phyloP scores from a whole-genome alignment of 2,797 vertebrate genomes.

The Myioborus miniatus region DNA sequence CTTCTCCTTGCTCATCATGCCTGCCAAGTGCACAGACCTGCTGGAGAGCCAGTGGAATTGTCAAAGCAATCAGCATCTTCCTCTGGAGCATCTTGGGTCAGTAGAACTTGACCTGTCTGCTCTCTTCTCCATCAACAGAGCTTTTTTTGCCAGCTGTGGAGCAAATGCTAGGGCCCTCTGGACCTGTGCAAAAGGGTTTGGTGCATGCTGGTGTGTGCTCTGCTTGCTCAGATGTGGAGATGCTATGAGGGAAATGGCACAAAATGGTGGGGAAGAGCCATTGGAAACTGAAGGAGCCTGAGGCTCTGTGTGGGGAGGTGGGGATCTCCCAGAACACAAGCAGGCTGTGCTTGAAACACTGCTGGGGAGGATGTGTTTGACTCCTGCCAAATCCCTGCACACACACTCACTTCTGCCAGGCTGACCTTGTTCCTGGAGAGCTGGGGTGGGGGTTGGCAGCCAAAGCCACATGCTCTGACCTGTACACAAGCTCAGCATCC shows the following conservation, averaged over 20 bases:
- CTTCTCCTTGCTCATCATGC: neutral
- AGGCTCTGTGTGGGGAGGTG: neutral
- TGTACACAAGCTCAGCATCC: neutral
- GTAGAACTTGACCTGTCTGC: neutral
- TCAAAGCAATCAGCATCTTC: neutral
- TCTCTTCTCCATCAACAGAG: accelerated
- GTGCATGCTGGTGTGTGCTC: neutral
- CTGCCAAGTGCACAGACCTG: neutral
- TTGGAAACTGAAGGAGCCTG: neutral
- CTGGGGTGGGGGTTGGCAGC: neutral
- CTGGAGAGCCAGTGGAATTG: neutral
- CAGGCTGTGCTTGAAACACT: accelerated
- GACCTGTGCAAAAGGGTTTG: neutral
- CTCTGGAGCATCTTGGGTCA: neutral
- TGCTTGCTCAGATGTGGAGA: neutral
- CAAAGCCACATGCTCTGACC: accelerated
- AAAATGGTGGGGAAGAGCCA: neutral
- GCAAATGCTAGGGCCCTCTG: neutral
- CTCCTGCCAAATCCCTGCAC: neutral
- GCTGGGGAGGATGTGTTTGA: neutral
- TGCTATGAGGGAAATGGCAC: neutral
- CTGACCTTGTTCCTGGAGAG: neutral
- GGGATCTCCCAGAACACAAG: neutral
- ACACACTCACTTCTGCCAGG: neutral
- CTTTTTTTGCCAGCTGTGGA: neutral